A percentile compares a stretch with the other conserved stretches of the same genome.
These are phyloP conservation scores for Octomys mimax DNA, from an alignment of 2,797 vertebrate species.

Conservation along the genomic window DNA sequence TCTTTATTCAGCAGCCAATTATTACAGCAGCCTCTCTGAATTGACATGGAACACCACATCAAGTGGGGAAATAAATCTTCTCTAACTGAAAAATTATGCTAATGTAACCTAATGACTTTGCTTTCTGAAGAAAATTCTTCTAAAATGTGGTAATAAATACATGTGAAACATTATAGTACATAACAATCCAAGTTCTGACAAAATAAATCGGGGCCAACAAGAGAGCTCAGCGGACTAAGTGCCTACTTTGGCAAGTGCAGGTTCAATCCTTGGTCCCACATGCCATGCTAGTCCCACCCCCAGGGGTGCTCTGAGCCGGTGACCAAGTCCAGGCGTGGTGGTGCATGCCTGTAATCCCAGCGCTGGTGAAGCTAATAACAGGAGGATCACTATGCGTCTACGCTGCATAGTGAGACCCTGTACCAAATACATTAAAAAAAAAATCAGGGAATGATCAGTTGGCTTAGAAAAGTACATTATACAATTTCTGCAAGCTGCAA, in stretches of 20 bases:
- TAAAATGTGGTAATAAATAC: background rate
- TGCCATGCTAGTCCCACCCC: too few species aligned
- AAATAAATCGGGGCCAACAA: background rate
- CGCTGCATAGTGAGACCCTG: too few species aligned
- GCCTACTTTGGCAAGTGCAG: too few species aligned
- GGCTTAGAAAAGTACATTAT: background rate
- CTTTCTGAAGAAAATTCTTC: background rate
- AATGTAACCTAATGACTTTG: background rate
- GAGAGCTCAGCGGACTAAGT: too few species aligned
- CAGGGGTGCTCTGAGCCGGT: too few species aligned
- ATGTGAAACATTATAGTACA: background rate
- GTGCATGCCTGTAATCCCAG: too few species aligned
- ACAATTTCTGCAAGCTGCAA: constrained; percentile 6
- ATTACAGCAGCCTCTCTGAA: background rate
- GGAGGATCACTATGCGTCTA: too few species aligned
- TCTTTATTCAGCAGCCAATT: background rate
- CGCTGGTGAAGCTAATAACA: too few species aligned
- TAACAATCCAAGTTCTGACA: constrained; percentile 24
- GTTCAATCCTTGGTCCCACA: too few species aligned
- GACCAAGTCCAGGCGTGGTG: too few species aligned
- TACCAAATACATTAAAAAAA: too few species aligned
- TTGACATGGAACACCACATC: background rate
- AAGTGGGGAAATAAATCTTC: background rate
- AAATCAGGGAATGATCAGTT: constrained; percentile 11
- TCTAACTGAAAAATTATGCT: background rate